Evolutionary conservation across 2,113 vertebrate genomes (phyloP).

Genomic region (Gallinago paraguaiae): DNA sequence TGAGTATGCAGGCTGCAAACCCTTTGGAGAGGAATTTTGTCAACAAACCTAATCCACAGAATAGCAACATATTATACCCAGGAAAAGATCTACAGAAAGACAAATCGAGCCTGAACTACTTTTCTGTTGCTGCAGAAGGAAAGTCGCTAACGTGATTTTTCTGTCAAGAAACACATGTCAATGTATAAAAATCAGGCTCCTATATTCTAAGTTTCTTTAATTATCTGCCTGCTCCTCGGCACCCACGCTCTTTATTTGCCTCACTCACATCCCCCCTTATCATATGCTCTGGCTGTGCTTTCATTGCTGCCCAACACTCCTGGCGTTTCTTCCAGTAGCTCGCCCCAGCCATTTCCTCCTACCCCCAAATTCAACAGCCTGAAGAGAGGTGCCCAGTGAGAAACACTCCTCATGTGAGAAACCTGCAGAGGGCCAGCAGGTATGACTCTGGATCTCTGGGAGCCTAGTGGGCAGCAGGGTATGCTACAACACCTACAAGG

Average conservation of each 20-base stretch:
- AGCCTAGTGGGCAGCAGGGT: background rate
- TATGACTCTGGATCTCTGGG: rapidly evolving
- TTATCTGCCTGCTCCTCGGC: background rate
- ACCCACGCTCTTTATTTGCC: background rate
- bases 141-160: background rate
- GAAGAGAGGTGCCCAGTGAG: background rate
- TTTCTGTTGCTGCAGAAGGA: background rate
- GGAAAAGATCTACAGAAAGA: background rate
- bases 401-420: background rate
- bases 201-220: constrained; percentile 21
- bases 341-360: background rate
- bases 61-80: background rate
- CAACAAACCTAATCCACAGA: background rate
- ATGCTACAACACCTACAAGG: background rate
- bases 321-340: background rate
- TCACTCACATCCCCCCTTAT: background rate
- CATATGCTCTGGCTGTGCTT: background rate
- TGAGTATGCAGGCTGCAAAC: background rate
- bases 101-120: background rate
- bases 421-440: background rate
- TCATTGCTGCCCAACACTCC: background rate
- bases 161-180: constrained; percentile 15
- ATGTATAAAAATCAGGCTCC: background rate
- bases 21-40: background rate
- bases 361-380: background rate